Evolutionary conservation across 2,797 vertebrate species (phyloP).

Genomic region (Chrysocyon brachyurus): DNA sequence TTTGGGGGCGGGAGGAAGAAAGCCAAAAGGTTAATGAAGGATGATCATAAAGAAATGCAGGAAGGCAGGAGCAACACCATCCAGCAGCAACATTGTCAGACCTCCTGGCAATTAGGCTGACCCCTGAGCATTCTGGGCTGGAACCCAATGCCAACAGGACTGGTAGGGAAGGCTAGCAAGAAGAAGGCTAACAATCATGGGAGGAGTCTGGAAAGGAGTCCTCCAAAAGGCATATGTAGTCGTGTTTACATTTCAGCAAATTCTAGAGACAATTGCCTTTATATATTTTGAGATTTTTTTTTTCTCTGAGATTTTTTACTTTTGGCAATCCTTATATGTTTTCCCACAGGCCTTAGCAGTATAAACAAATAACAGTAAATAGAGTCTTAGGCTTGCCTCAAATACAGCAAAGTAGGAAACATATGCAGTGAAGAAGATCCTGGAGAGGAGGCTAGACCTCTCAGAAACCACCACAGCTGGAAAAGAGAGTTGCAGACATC

Average conservation of each 20-base stretch:
- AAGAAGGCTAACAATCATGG: no score
- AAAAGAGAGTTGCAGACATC: not conserved
- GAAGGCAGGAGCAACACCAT: not conserved
- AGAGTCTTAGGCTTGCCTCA: not conserved
- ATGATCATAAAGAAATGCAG: not conserved
- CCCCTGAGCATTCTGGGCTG: not conserved
- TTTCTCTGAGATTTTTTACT: not conserved
- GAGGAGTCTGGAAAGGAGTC: not conserved
- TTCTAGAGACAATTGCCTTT: not conserved
- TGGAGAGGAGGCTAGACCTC: not conserved
- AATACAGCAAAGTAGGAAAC: not conserved
- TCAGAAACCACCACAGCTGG: not conserved
- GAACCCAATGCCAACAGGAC: not conserved
- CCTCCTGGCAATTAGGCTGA: not conserved
- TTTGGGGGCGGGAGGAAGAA: not conserved
- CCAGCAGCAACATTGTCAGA: not conserved
- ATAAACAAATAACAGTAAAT: slow-evolving; percentile 6
- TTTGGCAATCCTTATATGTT: not conserved
- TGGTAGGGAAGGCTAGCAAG: not conserved
- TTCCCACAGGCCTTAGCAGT: not conserved
- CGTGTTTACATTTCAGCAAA: not conserved
- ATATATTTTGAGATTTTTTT: not conserved
- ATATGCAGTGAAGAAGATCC: not conserved
- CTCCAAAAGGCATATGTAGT: not conserved
- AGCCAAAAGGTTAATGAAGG: not conserved